These are phyloP conservation scores for Drosophila jambulina DNA, from an alignment of 1,140 invertebrate genomes.

Conservation along the genomic window DNA sequence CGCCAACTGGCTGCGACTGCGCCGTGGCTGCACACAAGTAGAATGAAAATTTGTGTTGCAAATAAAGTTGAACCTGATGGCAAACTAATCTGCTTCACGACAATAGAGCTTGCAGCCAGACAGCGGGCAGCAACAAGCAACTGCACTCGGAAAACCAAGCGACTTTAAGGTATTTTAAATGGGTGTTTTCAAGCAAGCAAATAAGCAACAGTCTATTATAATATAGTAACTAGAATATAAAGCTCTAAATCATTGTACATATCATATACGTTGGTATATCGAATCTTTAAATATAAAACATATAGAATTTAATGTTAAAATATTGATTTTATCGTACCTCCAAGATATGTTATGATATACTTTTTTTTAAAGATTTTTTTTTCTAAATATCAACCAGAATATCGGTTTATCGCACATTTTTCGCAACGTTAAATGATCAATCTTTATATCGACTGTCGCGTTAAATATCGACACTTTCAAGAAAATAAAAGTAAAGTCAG, in stretches of 20 bases:
- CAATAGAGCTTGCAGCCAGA: slow-evolving; percentile 71
- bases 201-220: background rate
- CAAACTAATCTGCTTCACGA: slow-evolving; percentile 83
- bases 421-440: background rate
- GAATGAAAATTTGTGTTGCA: slow-evolving; percentile 83
- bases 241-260: background rate
- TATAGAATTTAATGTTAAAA: too few species aligned
- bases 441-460: background rate
- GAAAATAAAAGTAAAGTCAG: background rate
- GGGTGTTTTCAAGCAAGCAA: too few species aligned
- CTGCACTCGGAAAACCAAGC: slow-evolving; percentile 16
- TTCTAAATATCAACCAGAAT: too few species aligned
- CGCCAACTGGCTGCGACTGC: slow-evolving; percentile 40
- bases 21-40: slow-evolving; percentile 69
- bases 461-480: background rate
- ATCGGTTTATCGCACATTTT: too few species aligned
- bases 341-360: too few species aligned
- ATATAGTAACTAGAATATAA: background rate
- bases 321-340: too few species aligned
- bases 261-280: background rate
- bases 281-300: background rate
- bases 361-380: too few species aligned
- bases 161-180: background rate
- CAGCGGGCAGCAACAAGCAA: slow-evolving; percentile 50
- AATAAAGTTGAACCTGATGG: slow-evolving; percentile 83